phyloP scores from a whole-genome alignment of 2,797 vertebrate genomes.

The Liparis tanakae region DNA sequence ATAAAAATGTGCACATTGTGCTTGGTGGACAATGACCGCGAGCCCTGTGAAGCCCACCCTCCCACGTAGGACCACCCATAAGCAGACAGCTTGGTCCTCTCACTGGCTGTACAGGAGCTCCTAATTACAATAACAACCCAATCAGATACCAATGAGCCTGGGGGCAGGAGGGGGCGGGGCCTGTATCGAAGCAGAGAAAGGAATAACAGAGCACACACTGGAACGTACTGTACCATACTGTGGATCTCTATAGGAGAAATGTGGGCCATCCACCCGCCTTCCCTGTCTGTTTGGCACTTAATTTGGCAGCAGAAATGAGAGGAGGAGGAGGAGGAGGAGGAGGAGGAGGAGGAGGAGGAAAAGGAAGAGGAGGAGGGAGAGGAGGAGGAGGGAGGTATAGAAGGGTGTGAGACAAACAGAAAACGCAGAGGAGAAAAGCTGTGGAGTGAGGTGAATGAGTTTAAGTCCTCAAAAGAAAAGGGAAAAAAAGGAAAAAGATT shows the following conservation, averaged over 20 bases:
- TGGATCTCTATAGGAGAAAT: conserved; percentile 67
- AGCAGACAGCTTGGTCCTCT: conserved; percentile 66
- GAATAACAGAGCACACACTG: conserved; percentile 50
- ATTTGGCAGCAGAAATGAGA: conserved; percentile 77
- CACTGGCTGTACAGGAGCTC: conserved; percentile 64
- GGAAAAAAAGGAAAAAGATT: neutral
- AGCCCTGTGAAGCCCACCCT: conserved; percentile 48
- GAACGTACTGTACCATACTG: conserved; percentile 68
- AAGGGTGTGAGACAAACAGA: conserved; percentile 55
- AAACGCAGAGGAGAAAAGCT: conserved; percentile 43
- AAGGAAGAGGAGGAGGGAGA: conserved; percentile 41
- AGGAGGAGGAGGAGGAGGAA: conserved; percentile 42
- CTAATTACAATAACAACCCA: conserved; percentile 79
- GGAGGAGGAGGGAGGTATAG: conserved; percentile 31
- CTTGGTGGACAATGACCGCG: conserved; percentile 62
- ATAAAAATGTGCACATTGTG: conserved; percentile 1
- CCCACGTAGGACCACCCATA: conserved; percentile 73
- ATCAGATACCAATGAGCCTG: conserved; percentile 71
- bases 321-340: conserved; percentile 33
- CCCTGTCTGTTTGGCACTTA: conserved; percentile 74
- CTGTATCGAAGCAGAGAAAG: conserved; percentile 45
- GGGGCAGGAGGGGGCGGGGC: neutral
- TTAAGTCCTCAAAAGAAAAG: conserved; percentile 23
- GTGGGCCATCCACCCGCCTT: conserved; percentile 69
- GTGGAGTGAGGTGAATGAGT: conserved; percentile 29